These are phyloP conservation scores for Drosophila silvestris DNA, from an alignment of 2,888 invertebrate species.

Conservation along the genomic window DNA sequence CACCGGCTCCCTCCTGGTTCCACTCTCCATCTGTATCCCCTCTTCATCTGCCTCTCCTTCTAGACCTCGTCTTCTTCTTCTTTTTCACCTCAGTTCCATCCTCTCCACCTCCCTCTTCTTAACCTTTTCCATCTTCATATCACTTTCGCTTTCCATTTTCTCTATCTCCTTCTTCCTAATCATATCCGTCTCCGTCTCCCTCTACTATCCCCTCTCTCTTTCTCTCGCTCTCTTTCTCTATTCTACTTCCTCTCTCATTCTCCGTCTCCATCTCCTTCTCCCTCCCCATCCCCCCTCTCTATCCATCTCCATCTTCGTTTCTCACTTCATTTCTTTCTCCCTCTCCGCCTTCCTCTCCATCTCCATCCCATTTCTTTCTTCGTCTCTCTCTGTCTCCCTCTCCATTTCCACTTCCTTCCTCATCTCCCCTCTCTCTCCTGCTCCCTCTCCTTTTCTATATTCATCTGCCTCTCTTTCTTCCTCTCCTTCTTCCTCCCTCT, in stretches of 20 bases:
- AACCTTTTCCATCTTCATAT: not conserved
- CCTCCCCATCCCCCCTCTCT: too few relatives aligned
- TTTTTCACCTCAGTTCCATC: too few relatives aligned
- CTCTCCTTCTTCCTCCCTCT: not conserved
- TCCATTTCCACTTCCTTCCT: not conserved
- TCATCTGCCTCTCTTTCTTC: not conserved
- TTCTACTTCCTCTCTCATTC: not conserved
- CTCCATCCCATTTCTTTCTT: too few relatives aligned
- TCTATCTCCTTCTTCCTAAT: not conserved
- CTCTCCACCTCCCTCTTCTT: too few relatives aligned
- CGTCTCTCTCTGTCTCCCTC: not conserved
- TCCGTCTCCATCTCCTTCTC: not conserved
- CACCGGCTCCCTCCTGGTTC: not conserved
- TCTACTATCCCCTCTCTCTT: not conserved
- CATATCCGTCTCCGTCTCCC: not conserved
- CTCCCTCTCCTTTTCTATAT: not conserved
- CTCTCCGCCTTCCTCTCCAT: too few relatives aligned
- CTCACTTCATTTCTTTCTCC: too few relatives aligned
- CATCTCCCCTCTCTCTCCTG: not conserved
- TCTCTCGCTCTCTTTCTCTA: not conserved
- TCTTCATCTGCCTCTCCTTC: too few relatives aligned
- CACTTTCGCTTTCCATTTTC: not conserved
- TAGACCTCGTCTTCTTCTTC: too few relatives aligned
- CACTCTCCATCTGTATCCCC: slow-evolving; percentile 14
- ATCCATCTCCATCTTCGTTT: too few relatives aligned